Conservation (phyloP, 1,140 invertebrate species). For the Drosophila insularis region DNA sequence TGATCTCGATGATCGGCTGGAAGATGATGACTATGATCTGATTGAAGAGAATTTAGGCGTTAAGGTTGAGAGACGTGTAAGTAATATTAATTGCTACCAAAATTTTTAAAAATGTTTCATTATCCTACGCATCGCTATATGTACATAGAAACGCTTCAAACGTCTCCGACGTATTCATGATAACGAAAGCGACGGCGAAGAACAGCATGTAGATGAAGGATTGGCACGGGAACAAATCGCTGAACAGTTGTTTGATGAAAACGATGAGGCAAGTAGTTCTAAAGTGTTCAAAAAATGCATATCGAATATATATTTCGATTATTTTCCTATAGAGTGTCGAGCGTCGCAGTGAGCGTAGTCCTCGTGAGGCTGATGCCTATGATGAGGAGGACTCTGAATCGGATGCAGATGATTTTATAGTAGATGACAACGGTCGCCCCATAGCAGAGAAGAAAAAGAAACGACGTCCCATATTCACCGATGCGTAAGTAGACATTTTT, state of each 20-base stretch:
- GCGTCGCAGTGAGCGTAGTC: constrained; percentile 87
- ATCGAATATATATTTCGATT: too few species aligned
- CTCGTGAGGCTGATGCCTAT: constrained; percentile 86
- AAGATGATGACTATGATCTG: constrained; percentile 99
- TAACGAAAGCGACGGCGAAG: constrained; percentile 93
- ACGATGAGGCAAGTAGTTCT: constrained; percentile 89
- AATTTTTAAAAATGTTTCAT: background rate
- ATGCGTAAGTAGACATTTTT: constrained; percentile 87
- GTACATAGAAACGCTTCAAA: constrained; percentile 92
- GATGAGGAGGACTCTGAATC: constrained; percentile 92
- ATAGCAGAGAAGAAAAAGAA: constrained; percentile 94
- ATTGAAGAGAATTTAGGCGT: constrained; percentile 99
- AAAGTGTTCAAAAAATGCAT: background rate
- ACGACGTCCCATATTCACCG: constrained; percentile 93
- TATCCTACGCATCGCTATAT: background rate
- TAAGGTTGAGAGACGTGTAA: constrained; percentile 93
- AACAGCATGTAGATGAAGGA: constrained; percentile 87
- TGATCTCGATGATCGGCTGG: constrained; percentile 94
- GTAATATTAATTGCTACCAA: constrained; percentile 31
- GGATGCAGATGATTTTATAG: constrained; percentile 98
- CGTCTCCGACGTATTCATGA: constrained; percentile 92
- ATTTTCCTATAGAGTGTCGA: constrained; percentile 88
- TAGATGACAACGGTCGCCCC: constrained; percentile 96
- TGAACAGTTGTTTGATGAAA: constrained; percentile 92
- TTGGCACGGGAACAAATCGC: constrained; percentile 93